Percentiles rank a stretch among this genome's conserved stretches.
phyloP scores from a whole-genome alignment of 1,140 invertebrate species.

The Drosophila equinoxialis region DNA sequence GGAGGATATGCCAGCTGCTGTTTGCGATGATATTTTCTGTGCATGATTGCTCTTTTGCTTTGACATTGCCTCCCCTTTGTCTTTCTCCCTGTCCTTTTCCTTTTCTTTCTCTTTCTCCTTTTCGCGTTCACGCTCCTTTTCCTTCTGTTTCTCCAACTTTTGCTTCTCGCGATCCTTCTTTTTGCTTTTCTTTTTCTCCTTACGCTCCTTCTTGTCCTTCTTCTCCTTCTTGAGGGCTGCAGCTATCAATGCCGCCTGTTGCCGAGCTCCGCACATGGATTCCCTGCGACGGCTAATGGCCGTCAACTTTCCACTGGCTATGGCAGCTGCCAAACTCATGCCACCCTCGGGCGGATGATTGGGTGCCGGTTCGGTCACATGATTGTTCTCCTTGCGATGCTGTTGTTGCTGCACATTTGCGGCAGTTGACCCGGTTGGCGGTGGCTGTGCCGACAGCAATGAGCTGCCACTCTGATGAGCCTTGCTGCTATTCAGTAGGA shows the following conservation, averaged over 20 bases:
- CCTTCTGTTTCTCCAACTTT: conserved; percentile 47
- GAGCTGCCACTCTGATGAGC: conserved; percentile 12
- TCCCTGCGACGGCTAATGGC: conserved; percentile 53
- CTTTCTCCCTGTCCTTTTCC: conserved; percentile 30
- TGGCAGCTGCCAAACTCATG: conserved; percentile 65
- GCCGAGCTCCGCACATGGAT: conserved; percentile 66
- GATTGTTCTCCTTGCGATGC: conserved; percentile 72
- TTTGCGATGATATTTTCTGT: conserved; percentile 29
- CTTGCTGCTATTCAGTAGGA: conserved; percentile 68
- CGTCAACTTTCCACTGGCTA: conserved; percentile 64
- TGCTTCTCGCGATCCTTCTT: conserved; percentile 72
- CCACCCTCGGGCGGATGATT: conserved; percentile 25
- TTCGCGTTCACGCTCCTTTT: conserved; percentile 54
- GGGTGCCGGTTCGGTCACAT: conserved; percentile 25
- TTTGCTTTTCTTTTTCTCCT: conserved; percentile 68
- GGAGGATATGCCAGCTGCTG: background rate
- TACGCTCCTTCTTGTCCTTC: conserved; percentile 21
- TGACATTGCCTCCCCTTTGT: conserved; percentile 22
- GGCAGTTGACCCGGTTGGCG: background rate
- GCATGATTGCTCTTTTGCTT: conserved; percentile 30
- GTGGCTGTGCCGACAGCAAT: background rate
- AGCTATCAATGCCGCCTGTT: conserved; percentile 59
- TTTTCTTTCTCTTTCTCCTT: conserved; percentile 19
- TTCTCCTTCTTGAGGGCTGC: conserved; percentile 69
- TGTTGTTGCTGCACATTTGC: conserved; percentile 49